Percentiles rank a stretch among this genome's conserved stretches.
These are phyloP conservation scores for Cepaea hortensis DNA, from an alignment of 2,888 invertebrate species.

Conservation along the genomic window DNA sequence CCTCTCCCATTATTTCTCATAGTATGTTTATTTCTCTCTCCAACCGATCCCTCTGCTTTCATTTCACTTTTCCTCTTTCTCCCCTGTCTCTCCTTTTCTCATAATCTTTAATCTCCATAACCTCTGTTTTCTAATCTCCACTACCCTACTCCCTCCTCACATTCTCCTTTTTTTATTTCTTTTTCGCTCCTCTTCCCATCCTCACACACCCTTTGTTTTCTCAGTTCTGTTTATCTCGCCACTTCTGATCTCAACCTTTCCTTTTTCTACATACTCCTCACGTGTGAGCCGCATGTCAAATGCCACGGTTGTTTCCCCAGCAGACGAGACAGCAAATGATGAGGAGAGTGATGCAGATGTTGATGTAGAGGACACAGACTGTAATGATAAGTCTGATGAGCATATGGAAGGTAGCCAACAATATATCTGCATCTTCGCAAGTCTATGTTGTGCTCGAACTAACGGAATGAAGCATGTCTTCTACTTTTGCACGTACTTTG, in stretches of 20 bases:
- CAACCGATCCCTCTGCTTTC: neutral
- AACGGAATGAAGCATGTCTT: neutral
- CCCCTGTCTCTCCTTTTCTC: too few species aligned
- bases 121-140: too few species aligned
- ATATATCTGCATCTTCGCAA: neutral
- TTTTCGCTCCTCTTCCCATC: too few species aligned
- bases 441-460: neutral
- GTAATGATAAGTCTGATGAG: constrained; percentile 21
- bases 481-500: neutral
- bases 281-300: neutral
- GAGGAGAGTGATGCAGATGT: constrained; percentile 36
- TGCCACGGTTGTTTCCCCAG: neutral
- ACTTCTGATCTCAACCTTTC: too few species aligned
- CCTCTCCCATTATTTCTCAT: too few species aligned
- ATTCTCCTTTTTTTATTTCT: too few species aligned
- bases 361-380: constrained; percentile 25
- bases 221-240: too few species aligned
- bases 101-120: too few species aligned
- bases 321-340: constrained; percentile 49
- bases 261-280: neutral
- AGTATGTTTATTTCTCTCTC: too few species aligned
- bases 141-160: too few species aligned
- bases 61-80: neutral
- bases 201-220: too few species aligned
- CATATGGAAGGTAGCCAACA: constrained; percentile 17